Evolutionary conservation across 2,113 vertebrate species (phyloP).

Genomic region (Gopherus evgoodei): DNA sequence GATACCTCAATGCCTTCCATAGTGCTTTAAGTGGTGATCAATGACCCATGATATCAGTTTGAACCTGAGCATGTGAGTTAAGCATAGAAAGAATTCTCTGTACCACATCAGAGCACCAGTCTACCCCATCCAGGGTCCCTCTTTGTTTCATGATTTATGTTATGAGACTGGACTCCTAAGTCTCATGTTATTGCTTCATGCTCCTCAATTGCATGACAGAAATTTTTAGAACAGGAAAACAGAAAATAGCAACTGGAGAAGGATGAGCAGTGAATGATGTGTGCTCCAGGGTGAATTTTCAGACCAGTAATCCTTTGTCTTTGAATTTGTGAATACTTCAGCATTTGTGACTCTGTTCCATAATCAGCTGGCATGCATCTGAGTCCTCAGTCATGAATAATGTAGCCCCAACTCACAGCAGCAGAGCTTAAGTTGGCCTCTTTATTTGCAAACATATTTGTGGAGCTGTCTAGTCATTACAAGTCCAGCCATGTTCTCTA

Average conservation of each 20-base stretch:
- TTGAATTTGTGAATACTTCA: background rate
- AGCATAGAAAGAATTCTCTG: too few species aligned
- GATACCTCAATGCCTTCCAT: background rate
- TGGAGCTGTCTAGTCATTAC: too few species aligned
- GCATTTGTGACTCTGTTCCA: background rate
- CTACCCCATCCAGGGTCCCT: background rate
- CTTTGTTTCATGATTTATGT: background rate
- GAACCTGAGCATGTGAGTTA: too few species aligned
- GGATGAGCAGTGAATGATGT: background rate
- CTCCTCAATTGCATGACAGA: background rate
- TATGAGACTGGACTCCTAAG: background rate
- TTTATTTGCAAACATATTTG: too few species aligned
- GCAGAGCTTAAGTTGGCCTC: too few species aligned
- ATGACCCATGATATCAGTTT: too few species aligned
- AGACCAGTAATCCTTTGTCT: background rate
- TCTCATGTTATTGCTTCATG: background rate
- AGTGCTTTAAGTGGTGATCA: background rate
- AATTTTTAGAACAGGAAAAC: background rate
- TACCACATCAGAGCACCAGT: background rate
- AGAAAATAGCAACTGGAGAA: background rate
- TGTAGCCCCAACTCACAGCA: too few species aligned
- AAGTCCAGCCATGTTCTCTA: too few species aligned
- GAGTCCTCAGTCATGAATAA: too few species aligned
- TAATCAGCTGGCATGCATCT: too few species aligned
- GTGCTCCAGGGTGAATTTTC: background rate